Conservation (phyloP, 2,797 vertebrate genomes). For the Podargus strigoides region DNA sequence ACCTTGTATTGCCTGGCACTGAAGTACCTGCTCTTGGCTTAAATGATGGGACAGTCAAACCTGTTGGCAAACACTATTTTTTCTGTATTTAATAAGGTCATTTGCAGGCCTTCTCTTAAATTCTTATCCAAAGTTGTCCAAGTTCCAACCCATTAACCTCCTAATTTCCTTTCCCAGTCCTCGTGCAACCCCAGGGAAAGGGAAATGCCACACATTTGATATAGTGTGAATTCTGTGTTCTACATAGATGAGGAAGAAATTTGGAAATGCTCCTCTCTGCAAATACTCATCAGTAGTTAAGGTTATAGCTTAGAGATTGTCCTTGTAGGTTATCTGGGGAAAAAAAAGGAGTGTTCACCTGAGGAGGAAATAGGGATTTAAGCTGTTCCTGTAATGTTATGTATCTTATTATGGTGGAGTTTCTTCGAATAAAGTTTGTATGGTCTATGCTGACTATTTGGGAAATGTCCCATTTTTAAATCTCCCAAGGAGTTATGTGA, state of each 20-base stretch:
- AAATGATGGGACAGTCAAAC: not conserved
- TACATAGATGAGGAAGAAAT: not conserved
- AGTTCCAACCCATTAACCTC: conserved; percentile 28
- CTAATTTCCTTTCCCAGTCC: conserved; percentile 26
- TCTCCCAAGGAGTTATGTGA: not conserved
- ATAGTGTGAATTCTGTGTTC: not conserved
- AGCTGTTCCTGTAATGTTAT: not conserved
- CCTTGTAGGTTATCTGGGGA: not conserved
- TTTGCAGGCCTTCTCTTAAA: not conserved
- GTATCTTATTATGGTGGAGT: not conserved
- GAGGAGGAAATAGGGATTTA: not conserved
- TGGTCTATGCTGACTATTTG: not conserved
- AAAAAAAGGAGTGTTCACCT: not conserved
- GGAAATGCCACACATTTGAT: not conserved
- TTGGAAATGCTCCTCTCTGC: not conserved
- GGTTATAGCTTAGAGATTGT: not conserved
- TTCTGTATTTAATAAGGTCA: not conserved
- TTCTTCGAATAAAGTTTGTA: not conserved
- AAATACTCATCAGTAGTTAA: not conserved
- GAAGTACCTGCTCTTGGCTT: not conserved
- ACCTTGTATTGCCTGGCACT: rapidly evolving
- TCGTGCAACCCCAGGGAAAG: not conserved
- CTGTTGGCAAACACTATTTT: not conserved
- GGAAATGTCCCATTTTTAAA: not conserved
- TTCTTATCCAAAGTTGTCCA: not conserved